phyloP scores from a whole-genome alignment of 2,888 invertebrate genomes.

The Drosophila demipolita region DNA sequence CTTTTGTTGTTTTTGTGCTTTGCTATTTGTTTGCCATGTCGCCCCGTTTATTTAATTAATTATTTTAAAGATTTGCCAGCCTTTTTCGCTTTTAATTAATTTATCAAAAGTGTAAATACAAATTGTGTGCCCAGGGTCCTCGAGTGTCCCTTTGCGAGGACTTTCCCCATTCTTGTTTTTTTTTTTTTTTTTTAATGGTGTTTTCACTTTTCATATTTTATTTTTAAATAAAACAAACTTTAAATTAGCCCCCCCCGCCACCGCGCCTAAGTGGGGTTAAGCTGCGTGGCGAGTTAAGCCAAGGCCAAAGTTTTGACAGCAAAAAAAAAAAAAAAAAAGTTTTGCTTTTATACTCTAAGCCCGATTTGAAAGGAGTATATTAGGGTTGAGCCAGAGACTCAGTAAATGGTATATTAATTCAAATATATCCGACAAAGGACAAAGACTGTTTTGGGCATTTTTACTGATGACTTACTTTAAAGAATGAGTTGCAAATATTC shows the following conservation, averaged over 20 bases:
- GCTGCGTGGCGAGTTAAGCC: slow-evolving; percentile 58
- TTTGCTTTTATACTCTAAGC: not conserved
- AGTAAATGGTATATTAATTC: not conserved
- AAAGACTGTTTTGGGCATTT: not conserved
- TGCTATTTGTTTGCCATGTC: slow-evolving; percentile 55
- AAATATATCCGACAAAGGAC: not conserved
- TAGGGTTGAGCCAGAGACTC: not conserved
- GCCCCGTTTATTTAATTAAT: slow-evolving; percentile 77
- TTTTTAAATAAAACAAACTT: slow-evolving; percentile 75
- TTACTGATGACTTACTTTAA: not conserved
- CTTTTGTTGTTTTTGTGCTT: slow-evolving; percentile 31
- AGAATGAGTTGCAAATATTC: not conserved
- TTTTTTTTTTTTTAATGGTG: slow-evolving; percentile 30
- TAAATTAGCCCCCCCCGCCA: slow-evolving; percentile 64
- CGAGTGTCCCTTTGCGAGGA: slow-evolving; percentile 35
- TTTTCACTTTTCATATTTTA: slow-evolving; percentile 56
- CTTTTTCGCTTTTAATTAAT: slow-evolving; percentile 73
- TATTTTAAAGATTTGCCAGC: slow-evolving; percentile 74
- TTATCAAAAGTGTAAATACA: slow-evolving; percentile 77
- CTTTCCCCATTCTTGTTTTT: slow-evolving; percentile 7
- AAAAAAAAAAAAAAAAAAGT: slow-evolving; percentile 17
- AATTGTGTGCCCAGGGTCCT: slow-evolving; percentile 47
- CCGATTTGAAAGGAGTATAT: not conserved
- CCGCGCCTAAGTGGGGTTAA: slow-evolving; percentile 67
- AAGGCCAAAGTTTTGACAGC: slow-evolving; percentile 62